Conservation (phyloP, 2,113 vertebrate species). For the Daubentonia madagascariensis region DNA sequence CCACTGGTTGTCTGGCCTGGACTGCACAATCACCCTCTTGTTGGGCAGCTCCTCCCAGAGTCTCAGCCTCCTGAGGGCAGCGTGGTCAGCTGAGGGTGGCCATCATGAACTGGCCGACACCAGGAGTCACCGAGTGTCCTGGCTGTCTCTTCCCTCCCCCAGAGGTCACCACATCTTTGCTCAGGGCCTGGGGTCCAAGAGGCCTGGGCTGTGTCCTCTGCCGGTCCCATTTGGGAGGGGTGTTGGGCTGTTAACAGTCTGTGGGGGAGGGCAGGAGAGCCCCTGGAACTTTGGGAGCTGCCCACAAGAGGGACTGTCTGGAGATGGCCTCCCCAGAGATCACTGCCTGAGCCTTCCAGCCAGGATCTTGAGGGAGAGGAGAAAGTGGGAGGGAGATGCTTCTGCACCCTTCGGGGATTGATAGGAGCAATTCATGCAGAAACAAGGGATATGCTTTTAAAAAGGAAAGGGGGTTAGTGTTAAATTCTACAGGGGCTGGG, state of each 20-base stretch:
- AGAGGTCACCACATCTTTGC: not conserved
- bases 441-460: not conserved
- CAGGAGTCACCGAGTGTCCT: not conserved
- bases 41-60: not conserved
- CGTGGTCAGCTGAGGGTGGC: not conserved
- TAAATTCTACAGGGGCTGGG: not conserved
- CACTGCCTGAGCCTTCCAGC: not conserved
- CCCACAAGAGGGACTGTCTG: not conserved
- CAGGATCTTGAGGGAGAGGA: not conserved
- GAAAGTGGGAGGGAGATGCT: not conserved
- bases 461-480: not conserved
- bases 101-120: accelerated
- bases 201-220: not conserved
- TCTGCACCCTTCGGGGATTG: not conserved
- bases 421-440: not conserved
- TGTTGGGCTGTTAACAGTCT: no score
- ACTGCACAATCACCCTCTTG: accelerated
- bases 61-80: not conserved
- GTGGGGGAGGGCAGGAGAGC: accelerated
- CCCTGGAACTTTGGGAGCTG: not conserved
- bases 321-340: not conserved
- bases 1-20: not conserved
- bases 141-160: not conserved
- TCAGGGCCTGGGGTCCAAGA: not conserved
- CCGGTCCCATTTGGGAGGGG: not conserved